Conservation (phyloP, 1,140 invertebrate genomes). For the Zaprionus ornatus region DNA sequence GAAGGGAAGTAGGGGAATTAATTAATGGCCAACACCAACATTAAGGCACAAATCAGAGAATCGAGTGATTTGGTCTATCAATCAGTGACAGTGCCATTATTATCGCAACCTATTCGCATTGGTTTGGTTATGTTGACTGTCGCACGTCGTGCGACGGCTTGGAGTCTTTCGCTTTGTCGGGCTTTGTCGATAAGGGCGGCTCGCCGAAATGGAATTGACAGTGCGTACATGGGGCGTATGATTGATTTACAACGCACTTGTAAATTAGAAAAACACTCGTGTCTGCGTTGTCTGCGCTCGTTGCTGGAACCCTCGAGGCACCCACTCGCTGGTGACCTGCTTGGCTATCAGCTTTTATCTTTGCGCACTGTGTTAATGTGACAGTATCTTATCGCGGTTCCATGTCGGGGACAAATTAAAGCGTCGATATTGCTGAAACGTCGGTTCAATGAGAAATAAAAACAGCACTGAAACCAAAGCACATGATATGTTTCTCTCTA, state of each 20-base stretch:
- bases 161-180: neutral
- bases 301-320: neutral
- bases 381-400: slow-evolving; percentile 63
- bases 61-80: slow-evolving; percentile 25
- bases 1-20: slow-evolving; percentile 9
- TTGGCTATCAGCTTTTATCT: slow-evolving; percentile 45
- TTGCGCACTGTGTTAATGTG: slow-evolving; percentile 8
- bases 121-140: neutral
- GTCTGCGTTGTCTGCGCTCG: neutral
- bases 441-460: slow-evolving; percentile 20
- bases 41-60: slow-evolving; percentile 14
- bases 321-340: slow-evolving; percentile 34
- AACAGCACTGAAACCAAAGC: slow-evolving; percentile 30
- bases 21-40: slow-evolving; percentile 19
- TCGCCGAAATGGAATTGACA: slow-evolving; percentile 14
- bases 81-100: slow-evolving; percentile 16
- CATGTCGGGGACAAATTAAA: slow-evolving; percentile 73
- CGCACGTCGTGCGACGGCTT: neutral
- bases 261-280: slow-evolving; percentile 31
- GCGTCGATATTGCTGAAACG: slow-evolving; percentile 47
- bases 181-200: slow-evolving; percentile 32
- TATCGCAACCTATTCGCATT: neutral
- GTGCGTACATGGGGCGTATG: slow-evolving; percentile 35
- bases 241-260: slow-evolving; percentile 55
- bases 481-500: slow-evolving; percentile 30